Evolutionary conservation across 2,113 vertebrate genomes (phyloP).

Genomic region (Calyptomena viridis): DNA sequence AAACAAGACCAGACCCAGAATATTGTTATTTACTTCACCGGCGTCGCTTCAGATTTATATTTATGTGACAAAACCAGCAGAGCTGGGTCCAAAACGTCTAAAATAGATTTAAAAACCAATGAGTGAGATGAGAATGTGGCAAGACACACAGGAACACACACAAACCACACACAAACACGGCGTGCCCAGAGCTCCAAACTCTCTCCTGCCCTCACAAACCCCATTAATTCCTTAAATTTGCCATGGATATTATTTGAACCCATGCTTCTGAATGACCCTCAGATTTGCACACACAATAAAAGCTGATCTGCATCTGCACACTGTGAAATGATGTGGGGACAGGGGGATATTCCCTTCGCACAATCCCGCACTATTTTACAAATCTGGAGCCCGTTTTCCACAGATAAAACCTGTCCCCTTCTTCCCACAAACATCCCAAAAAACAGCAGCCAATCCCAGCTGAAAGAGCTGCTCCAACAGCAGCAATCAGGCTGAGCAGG

Average conservation of each 20-base stretch:
- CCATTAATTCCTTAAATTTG: not conserved
- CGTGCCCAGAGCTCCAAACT: not conserved
- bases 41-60: accelerated
- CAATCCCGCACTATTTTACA: accelerated
- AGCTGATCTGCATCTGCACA: not conserved
- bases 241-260: not conserved
- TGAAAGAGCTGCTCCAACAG: not conserved
- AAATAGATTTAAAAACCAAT: not conserved
- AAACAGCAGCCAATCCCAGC: not conserved
- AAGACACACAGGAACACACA: not conserved
- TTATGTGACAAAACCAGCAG: not conserved
- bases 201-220: not conserved
- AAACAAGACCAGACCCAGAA: not conserved
- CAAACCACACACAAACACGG: not conserved
- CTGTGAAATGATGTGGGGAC: not conserved
- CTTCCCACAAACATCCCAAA: not conserved
- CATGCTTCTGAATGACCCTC: not conserved
- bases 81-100: not conserved
- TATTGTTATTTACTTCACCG: not conserved
- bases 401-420: not conserved
- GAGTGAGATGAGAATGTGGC: not conserved
- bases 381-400: not conserved
- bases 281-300: not conserved
- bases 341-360: accelerated
- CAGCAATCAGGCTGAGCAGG: accelerated